A percentile compares a stretch with the other conserved stretches of the same genome.
Conservation (phyloP, 2,888 invertebrate species). For the Ophion slaviceki region DNA sequence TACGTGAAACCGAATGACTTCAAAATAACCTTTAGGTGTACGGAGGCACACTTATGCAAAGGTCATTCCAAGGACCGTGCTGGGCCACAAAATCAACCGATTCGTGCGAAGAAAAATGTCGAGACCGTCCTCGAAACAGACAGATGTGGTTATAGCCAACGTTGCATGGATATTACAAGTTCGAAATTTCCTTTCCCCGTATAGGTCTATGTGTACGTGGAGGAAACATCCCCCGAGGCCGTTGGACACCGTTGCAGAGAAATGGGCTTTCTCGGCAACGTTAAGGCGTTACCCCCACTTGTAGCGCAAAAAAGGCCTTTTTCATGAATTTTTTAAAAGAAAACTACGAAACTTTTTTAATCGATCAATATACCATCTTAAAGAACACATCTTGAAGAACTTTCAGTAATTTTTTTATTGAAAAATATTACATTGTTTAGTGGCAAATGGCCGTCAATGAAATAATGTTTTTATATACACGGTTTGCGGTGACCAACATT, state of each 20-base stretch:
- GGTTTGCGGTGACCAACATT: no score
- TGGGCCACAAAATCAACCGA: neutral
- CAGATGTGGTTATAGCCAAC: neutral
- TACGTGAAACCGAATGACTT: neutral
- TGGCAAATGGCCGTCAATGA: no score
- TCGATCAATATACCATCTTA: no score
- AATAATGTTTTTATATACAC: no score
- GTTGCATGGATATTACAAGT: neutral
- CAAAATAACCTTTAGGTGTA: neutral
- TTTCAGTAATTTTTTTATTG: no score
- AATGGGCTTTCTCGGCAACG: conserved; percentile 49
- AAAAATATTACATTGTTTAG: no score
- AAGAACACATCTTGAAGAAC: no score
- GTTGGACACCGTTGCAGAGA: conserved; percentile 55
- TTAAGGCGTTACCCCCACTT: no score
- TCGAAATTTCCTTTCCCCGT: neutral
- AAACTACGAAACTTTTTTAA: no score
- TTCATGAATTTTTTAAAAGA: no score
- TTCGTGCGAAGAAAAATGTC: neutral
- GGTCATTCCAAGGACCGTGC: neutral
- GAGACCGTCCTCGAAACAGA: neutral
- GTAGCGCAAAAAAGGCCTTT: no score
- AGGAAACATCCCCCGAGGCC: conserved; percentile 54
- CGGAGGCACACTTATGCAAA: neutral
- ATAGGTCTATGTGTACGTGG: neutral